Percentiles rank a stretch among this genome's conserved stretches.
Conservation (phyloP, 2,113 vertebrate species). For the Coturnix japonica region DNA sequence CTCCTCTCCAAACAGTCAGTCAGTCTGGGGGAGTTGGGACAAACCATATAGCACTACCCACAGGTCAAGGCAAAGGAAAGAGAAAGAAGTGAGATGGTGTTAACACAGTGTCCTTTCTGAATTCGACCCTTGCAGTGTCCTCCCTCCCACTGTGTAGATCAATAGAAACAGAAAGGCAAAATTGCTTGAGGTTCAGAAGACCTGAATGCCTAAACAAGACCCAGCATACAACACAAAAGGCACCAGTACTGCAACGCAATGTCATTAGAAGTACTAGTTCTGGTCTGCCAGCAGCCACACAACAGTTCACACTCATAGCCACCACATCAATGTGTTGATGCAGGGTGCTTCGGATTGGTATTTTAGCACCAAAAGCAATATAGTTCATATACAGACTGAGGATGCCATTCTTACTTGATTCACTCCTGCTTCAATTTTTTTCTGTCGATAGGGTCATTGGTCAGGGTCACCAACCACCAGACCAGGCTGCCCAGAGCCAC, state of each 20-base stretch:
- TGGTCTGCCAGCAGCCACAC: neutral
- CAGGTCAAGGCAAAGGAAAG: neutral
- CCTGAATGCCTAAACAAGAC: neutral
- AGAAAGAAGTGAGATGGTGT: neutral
- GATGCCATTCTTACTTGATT: neutral
- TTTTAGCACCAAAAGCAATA: neutral
- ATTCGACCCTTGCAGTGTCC: neutral
- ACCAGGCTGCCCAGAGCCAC: too few species aligned
- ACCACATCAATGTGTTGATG: neutral
- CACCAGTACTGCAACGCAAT: neutral
- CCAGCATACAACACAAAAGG: neutral
- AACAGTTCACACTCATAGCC: neutral
- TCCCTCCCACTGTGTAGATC: accelerated
- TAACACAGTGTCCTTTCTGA: neutral
- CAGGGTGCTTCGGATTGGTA: neutral
- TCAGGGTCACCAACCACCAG: too few species aligned
- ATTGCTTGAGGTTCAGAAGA: neutral
- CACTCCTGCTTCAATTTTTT: too few species aligned
- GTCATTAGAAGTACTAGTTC: neutral
- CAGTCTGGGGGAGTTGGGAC: neutral
- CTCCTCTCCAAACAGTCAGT: neutral
- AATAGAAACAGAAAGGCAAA: accelerated
- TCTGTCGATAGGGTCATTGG: too few species aligned
- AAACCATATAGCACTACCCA: neutral
- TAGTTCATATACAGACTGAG: neutral